Evolutionary conservation across 2,113 vertebrate species (phyloP).

Genomic region (Paraplagusia blochii): DNA sequence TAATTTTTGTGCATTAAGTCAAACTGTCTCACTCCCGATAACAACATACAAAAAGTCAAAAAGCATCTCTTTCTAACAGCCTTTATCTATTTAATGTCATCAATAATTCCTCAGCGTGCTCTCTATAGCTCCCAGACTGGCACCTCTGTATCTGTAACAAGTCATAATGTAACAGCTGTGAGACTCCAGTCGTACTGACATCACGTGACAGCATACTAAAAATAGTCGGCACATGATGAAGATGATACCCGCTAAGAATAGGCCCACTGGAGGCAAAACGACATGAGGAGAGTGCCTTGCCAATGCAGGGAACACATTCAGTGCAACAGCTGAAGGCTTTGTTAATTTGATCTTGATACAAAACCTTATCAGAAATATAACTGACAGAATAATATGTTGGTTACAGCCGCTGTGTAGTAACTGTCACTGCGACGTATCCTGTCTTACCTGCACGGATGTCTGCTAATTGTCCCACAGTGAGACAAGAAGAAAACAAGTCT

Average conservation of each 20-base stretch:
- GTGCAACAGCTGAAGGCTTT: slow-evolving; percentile 13
- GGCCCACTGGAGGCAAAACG: slow-evolving; percentile 34
- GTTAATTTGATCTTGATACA: slow-evolving; percentile 32
- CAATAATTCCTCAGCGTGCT: slow-evolving; percentile 2
- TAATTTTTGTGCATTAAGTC: too few relatives aligned
- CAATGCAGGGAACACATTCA: slow-evolving; percentile 21
- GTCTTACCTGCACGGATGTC: slow-evolving; percentile 6
- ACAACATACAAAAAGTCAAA: too few relatives aligned
- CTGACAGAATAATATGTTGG: slow-evolving; percentile 29
- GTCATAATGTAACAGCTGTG: slow-evolving; percentile 46
- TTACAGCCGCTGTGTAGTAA: slow-evolving; percentile 14
- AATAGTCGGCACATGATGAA: slow-evolving; percentile 54
- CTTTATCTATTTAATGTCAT: too few relatives aligned
- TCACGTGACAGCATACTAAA: slow-evolving; percentile 57
- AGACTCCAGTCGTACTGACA: slow-evolving; percentile 40
- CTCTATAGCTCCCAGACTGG: slow-evolving; percentile 3
- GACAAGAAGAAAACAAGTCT: slow-evolving; percentile 10
- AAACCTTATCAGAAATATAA: slow-evolving; percentile 8
- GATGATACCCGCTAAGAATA: slow-evolving; percentile 65
- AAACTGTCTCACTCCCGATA: too few relatives aligned
- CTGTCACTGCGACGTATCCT: slow-evolving; percentile 14
- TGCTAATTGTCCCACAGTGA: slow-evolving; percentile 36
- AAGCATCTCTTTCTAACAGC: too few relatives aligned
- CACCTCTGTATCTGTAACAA: slow-evolving; percentile 28
- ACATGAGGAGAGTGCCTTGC: slow-evolving; percentile 42